Base-by-base conservation (phyloP, 2,113 vertebrate species). In the Ictalurus furcatus region DNA sequence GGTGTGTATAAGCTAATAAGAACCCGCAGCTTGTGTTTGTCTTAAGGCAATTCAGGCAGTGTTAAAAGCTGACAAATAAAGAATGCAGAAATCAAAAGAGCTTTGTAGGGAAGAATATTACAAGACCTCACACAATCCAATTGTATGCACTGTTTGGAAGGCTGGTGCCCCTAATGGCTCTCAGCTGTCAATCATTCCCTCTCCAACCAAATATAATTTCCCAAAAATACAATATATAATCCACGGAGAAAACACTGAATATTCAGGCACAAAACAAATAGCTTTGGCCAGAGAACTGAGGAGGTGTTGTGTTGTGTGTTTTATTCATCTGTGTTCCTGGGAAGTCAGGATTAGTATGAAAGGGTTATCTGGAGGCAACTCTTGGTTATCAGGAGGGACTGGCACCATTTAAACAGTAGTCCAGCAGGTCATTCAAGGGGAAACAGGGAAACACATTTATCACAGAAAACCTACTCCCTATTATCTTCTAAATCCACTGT, bases 311-410 rank as follows among this genome's bases (percentile, higher is more conserved):
- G 52, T 44, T 76, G 52, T 52, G 52, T 44, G 40, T 61, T 85
- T 85, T 65, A 30, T 87, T 78, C 82, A 88, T 40, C 69, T 78
- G 71, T 79, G 73, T 79, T 90, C 44, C 69, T 69, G 84, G 67
- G 86, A 87, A 84, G 58, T 87, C 84, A 23, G 83, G 63, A 85
- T 89, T 89, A 85, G 87, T 87, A 91, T 89, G 85, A 88, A 81
- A 88, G 84, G 88, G 82, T 79, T 85, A 79, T 85, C 48, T 56
- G 17, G 80, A 80, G 85, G 73, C 59, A 80, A 17, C 73, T 79
- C 48, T 34, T 79, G 73, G 58, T 84, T 89, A 86, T 89, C 88
- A 89, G 74, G 69, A 86, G 11, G 71, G 76, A 91, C 82, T 83
- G 83, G 54, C 54, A 78, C 88, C 78, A 63, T 54, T 85, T 67